Percentiles rank a stretch among this genome's conserved stretches.
Evolutionary conservation across 1,140 invertebrate genomes (phyloP).

Genomic region (Drosophila sp.): DNA sequence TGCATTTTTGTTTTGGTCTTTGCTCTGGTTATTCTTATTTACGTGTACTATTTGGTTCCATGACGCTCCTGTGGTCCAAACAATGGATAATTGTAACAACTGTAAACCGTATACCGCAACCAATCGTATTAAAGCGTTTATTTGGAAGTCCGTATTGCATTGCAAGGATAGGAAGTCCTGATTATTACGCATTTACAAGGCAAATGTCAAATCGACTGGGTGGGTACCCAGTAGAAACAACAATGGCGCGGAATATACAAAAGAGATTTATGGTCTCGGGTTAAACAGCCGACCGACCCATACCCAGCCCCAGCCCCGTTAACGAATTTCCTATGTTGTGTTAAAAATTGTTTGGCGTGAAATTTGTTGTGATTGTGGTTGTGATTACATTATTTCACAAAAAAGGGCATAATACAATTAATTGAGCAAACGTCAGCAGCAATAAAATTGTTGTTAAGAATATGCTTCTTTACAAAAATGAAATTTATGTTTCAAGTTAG

Average conservation of each 20-base stretch:
- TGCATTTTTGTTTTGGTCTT: conserved; percentile 24
- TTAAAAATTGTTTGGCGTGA: conserved; percentile 74
- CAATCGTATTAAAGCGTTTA: conserved; percentile 70
- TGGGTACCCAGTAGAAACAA: conserved; percentile 37
- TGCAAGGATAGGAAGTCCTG: conserved; percentile 64
- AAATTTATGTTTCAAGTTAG: conserved; percentile 61
- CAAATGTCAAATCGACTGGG: conserved; percentile 73
- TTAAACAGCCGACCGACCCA: conserved; percentile 56
- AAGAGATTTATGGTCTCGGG: conserved; percentile 70
- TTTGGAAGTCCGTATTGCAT: conserved; percentile 40
- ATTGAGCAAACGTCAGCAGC: conserved; percentile 62
- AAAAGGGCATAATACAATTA: conserved; percentile 46
- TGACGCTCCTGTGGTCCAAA: conserved; percentile 45
- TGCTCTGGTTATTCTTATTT: conserved; percentile 25
- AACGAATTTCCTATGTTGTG: conserved; percentile 59
- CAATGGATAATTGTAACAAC: conserved; percentile 73
- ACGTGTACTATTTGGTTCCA: conserved; percentile 57
- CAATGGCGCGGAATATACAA: conserved; percentile 60
- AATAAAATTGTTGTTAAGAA: conserved; percentile 67
- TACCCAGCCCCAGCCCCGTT: conserved; percentile 19
- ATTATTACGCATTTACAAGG: conserved; percentile 72
- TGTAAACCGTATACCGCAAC: conserved; percentile 72
- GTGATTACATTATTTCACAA: conserved; percentile 60
- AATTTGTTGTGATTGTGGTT: conserved; percentile 77
- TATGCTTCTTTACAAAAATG: conserved; percentile 53